Conservation (phyloP, 2,888 invertebrate genomes). For the Macropis europaea region DNA sequence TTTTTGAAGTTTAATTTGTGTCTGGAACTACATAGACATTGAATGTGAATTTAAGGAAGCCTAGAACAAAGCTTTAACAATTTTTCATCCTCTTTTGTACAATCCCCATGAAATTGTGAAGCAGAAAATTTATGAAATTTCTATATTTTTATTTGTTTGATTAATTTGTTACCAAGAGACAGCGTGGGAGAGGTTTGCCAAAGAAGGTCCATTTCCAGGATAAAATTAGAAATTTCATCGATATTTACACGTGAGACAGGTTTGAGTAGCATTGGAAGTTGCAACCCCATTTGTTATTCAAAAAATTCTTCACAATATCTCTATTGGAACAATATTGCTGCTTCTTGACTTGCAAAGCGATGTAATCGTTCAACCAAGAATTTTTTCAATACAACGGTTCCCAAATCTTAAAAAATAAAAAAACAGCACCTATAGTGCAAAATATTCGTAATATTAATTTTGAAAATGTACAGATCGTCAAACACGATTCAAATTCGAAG, state of each 20-base stretch:
- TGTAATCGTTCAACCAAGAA: conserved; percentile 2
- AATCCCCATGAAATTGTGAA: no score
- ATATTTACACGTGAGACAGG: conserved; percentile 30
- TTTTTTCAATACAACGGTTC: background rate
- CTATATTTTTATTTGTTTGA: no score
- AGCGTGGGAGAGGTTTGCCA: conserved; percentile 18
- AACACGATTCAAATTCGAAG: no score
- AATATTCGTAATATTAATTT: no score
- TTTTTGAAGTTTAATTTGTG: no score
- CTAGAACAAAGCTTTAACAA: no score
- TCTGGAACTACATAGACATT: no score
- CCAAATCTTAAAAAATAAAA: background rate
- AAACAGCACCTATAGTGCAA: no score
- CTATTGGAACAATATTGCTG: background rate
- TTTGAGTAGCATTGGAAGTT: conserved; percentile 13
- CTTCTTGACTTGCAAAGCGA: conserved; percentile 22
- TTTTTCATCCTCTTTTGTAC: no score
- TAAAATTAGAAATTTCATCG: conserved; percentile 16
- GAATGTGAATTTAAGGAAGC: no score
- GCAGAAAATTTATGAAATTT: no score
- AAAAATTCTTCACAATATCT: background rate
- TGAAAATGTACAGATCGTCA: no score
- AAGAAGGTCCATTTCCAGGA: conserved; percentile 40
- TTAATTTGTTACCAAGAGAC: conserved; percentile 32
- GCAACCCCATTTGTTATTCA: background rate